Evolutionary conservation across 2,113 vertebrate genomes (phyloP), one percentile per base, ranked within the genome.

Genomic region (Haemorhous mexicanus): DNA sequence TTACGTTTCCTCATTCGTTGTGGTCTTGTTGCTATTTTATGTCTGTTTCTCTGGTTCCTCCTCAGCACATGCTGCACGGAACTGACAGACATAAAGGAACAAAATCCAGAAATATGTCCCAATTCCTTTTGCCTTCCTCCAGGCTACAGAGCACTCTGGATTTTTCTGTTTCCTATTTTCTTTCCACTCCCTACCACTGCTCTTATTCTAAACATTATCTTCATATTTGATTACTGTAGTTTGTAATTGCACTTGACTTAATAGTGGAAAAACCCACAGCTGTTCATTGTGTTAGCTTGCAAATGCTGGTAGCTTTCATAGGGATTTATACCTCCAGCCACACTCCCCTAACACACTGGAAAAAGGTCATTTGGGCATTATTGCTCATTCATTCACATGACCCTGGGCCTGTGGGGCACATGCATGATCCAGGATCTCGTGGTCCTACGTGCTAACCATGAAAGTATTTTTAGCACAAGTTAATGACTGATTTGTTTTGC

Each of bases 1-100:
- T 93, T 90, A 58, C 3, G 0, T 80, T 95, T 90, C 87, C 59
- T 70, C 6, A 0, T 44, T 39, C 0, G 0, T 7, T 80, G 28
- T 62, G 49, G 18, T 66, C 67, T 79, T 76, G 50, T 32, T 93
- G 75, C 75, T 87, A 68, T 93, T 75, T 73, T 91, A 66, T 69
- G 21, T 80, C 21, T 68, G 58, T 87, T 91, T 76, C 84, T 87
- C 50, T 0, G 0, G 27, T 21, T 91, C 46, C n/a, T 79, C 53
- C 19, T 7, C 19, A 88, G 59, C 30, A 73, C 55, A 18, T 16
- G 17, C 22, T 78, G 28, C 0, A 0, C 33, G 49, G 61, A 95
- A 79, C 19, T 46, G 58, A 62, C 33, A 70, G 63, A 44, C 23
- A 73, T 33, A 53, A 77, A 53, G 30, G 13, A 82, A 35, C 0